These are phyloP conservation scores for Pyrrhosoma nymphula DNA, from an alignment of 2,888 invertebrate genomes.

Conservation along the genomic window DNA sequence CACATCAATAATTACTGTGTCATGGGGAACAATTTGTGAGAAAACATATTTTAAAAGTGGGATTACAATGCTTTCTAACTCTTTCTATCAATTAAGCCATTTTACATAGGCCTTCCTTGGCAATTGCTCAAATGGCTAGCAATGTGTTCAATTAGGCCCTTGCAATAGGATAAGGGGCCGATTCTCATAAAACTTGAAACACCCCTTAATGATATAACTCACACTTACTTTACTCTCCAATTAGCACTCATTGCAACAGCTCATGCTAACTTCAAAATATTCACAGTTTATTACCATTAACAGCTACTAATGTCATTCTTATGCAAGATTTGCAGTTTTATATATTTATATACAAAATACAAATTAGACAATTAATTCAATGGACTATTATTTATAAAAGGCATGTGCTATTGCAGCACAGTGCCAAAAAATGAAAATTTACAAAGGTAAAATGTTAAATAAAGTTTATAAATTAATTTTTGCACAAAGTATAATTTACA, in stretches of 20 bases:
- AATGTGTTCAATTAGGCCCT: constrained; percentile 55
- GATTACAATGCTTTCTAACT: constrained; percentile 53
- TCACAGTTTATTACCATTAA: constrained; percentile 43
- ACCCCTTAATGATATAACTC: constrained; percentile 38
- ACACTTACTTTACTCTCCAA: constrained; percentile 38
- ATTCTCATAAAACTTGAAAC: constrained; percentile 32
- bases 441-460: not conserved
- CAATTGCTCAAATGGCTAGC: constrained; percentile 63
- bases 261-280: constrained; percentile 51
- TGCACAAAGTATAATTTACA: not conserved
- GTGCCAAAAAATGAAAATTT: not conserved
- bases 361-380: constrained; percentile 32
- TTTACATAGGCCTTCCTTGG: constrained; percentile 49
- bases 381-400: not conserved
- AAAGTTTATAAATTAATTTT: not conserved
- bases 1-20: constrained; percentile 67
- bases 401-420: not conserved
- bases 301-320: constrained; percentile 62
- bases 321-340: not conserved
- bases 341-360: constrained; percentile 36
- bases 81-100: constrained; percentile 53
- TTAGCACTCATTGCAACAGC: constrained; percentile 59
- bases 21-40: constrained; percentile 60
- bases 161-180: constrained; percentile 46
- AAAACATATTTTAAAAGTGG: constrained; percentile 48